A percentile compares a stretch with the other conserved stretches of the same genome.
Evolutionary conservation across 2,797 vertebrate species (phyloP).

Genomic region (Anas capensis): DNA sequence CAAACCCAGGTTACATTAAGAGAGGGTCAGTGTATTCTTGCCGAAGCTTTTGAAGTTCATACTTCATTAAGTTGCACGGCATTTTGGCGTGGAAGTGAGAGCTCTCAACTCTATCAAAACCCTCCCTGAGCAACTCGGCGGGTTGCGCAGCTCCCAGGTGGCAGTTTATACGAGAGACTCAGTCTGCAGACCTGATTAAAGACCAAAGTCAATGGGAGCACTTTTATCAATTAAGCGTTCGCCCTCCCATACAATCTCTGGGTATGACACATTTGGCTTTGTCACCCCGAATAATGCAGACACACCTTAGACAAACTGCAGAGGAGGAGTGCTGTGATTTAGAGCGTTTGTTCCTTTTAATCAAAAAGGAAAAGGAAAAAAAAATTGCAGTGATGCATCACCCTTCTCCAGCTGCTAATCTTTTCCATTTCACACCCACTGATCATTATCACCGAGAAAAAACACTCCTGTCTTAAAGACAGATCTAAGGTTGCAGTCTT

Average conservation of each 20-base stretch:
- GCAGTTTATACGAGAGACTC: conserved; percentile 53
- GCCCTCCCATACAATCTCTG: conserved; percentile 55
- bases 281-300: conserved; percentile 14
- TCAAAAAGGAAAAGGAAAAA: conserved; percentile 59
- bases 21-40: conserved; percentile 48
- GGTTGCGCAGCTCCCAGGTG: conserved; percentile 42
- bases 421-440: conserved; percentile 67
- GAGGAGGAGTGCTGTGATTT: conserved; percentile 49
- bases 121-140: conserved; percentile 47
- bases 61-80: conserved; percentile 30
- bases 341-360: conserved; percentile 62
- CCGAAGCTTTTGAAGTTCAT: conserved; percentile 58
- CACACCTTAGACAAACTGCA: conserved; percentile 60
- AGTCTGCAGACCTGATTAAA: conserved; percentile 59
- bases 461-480: conserved; percentile 44
- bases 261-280: conserved; percentile 51
- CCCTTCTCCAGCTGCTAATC: conserved; percentile 45
- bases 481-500: conserved; percentile 50
- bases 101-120: conserved; percentile 65
- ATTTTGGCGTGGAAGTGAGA: conserved; percentile 37
- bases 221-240: conserved; percentile 70
- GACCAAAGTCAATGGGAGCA: conserved; percentile 45
- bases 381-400: conserved; percentile 21
- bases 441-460: conserved; percentile 54
- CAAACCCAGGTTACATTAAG: conserved; percentile 20